Base-by-base conservation (phyloP, 92 coral and sea anemone genomes). In the Paragorgia papillata region DNA sequence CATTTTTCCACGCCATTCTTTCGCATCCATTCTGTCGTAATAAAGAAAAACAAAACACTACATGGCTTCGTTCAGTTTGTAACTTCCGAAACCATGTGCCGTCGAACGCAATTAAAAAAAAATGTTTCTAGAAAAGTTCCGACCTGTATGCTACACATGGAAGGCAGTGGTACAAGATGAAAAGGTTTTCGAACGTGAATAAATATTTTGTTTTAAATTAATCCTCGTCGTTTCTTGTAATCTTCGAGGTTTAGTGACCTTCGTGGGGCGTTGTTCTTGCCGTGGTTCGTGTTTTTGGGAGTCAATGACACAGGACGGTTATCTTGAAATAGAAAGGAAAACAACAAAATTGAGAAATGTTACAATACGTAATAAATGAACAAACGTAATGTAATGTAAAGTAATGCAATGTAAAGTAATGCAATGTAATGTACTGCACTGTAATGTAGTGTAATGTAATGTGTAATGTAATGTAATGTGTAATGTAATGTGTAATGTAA, bases 181-280 rank as follows among this genome's bases (percentile, higher is more conserved):
- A 4, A 9, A 37, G 24, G 39, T 33, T 40, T 54, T 13, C 30
- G 60, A 37, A 69, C 57, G 68, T 73, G 85, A 51, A 73, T 51
- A 25, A 27, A 32, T 41, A 54, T 30, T 20, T n/a, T n/a, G n/a
- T 18, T 7, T 61, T 62, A 92, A 62, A 95, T 95, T 31, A 95
- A 83, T n/a, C 99, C 99, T 69, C 96, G 75, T 71, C 99, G 74
- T 58, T 95, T 95, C 86, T 95, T 95, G 82, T 95, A 95, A 74
- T 95, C 99, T 66, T 95, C 99, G 12, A 95, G 92, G 84, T 95
- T 95, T 9, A 95, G 88, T 37, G 99, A 95, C 40, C 99, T 74
- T 54, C 99, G 75, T 26, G 97, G 97, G 0, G 99, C 88, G 30
- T 90, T 96, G 27, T 90, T 88, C 25, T 89, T 82, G 26, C 84